phyloP scores from a whole-genome alignment of 2,113 vertebrate species.

The Phrynocephalus versicolor region DNA sequence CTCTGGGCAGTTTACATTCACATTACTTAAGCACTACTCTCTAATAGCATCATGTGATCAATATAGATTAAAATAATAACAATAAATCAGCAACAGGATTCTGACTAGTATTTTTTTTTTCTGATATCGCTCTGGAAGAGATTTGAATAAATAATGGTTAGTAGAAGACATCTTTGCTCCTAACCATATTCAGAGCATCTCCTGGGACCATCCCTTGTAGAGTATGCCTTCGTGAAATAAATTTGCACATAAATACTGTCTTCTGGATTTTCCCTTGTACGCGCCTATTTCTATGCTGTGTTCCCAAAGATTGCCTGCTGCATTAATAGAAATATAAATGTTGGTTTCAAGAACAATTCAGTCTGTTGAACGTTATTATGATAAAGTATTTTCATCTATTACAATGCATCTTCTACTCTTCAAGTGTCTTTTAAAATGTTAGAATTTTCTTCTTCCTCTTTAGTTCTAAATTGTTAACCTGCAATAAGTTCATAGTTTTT shows the following conservation, averaged over 20 bases:
- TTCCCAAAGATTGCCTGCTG: conserved; percentile 24
- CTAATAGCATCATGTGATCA: too few species aligned
- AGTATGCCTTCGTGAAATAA: background rate
- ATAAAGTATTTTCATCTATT: conserved; percentile 43
- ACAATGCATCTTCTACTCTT: conserved; percentile 52
- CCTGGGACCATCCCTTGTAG: background rate
- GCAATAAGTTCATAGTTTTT: conserved; percentile 65
- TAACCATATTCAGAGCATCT: background rate
- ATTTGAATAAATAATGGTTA: too few species aligned
- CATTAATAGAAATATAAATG: conserved; percentile 43
- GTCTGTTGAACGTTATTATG: conserved; percentile 55
- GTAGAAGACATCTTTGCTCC: too few species aligned
- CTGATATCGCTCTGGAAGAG: too few species aligned
- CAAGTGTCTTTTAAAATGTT: conserved; percentile 64
- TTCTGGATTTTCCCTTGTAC: background rate
- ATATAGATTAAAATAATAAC: too few species aligned
- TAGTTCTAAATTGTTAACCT: conserved; percentile 52
- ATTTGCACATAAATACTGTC: background rate
- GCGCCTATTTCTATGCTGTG: background rate
- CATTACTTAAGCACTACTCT: too few species aligned
- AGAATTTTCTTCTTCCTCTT: conserved; percentile 55
- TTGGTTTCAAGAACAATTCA: conserved; percentile 46
- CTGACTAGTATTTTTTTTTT: too few species aligned
- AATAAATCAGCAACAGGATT: too few species aligned
- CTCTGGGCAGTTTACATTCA: too few species aligned